Conservation (phyloP, 2,888 invertebrate genomes). For the Halictus ligatus region DNA sequence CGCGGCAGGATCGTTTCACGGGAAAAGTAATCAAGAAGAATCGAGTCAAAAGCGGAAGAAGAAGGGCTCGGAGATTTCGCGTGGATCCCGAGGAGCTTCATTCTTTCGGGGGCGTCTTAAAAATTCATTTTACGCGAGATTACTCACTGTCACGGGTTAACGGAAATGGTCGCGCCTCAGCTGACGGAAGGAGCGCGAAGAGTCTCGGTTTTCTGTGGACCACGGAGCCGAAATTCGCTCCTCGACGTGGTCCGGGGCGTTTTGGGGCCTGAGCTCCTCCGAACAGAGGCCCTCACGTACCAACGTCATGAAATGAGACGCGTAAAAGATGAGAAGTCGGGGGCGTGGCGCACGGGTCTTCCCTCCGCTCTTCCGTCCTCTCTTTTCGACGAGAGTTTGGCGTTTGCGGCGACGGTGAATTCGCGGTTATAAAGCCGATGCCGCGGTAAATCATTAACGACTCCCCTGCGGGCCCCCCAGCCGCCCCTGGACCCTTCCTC, state of each 20-base stretch:
- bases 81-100: not conserved
- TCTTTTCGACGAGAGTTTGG: conserved; percentile 47
- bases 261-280: conserved; percentile 40
- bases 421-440: conserved; percentile 72
- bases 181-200: conserved; percentile 31
- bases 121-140: conserved; percentile 44
- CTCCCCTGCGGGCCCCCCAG: conserved; percentile 22
- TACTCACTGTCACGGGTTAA: conserved; percentile 40
- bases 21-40: conserved; percentile 1
- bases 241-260: conserved; percentile 49
- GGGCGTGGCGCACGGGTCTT: conserved; percentile 69
- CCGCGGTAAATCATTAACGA: conserved; percentile 75
- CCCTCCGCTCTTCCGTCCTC: conserved; percentile 29
- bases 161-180: conserved; percentile 23
- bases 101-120: conserved; percentile 2
- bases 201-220: conserved; percentile 29
- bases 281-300: conserved; percentile 60
- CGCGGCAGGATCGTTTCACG: not conserved
- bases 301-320: conserved; percentile 73
- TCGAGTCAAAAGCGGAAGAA: not conserved
- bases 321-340: conserved; percentile 77
- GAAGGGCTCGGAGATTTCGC: conserved; percentile 4
- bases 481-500: not conserved
- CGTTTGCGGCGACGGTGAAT: conserved; percentile 69
- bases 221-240: conserved; percentile 41